These are phyloP conservation scores for Agrilus cyanescens DNA, from an alignment of 2,888 invertebrate species.

Conservation along the genomic window DNA sequence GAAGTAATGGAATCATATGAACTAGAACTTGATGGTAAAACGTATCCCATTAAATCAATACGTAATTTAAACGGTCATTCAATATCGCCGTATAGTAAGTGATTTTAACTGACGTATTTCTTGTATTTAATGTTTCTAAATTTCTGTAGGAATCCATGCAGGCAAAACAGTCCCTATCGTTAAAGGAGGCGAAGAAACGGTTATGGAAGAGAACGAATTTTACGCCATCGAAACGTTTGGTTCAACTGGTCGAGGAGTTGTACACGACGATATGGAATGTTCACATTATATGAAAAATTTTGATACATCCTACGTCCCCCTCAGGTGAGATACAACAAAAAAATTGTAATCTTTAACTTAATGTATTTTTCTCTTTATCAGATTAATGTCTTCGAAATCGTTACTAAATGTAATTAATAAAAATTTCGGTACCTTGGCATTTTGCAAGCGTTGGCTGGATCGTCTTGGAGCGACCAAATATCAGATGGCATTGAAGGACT, in stretches of 20 bases:
- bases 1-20: conserved; percentile 99
- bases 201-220: conserved; percentile 99
- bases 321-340: conserved; percentile 47
- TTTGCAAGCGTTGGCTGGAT: conserved; percentile 98
- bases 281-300: conserved; percentile 99
- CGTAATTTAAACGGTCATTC: conserved; percentile 98
- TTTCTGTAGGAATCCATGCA: conserved; percentile 64
- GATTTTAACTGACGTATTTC: conserved; percentile 6
- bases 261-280: conserved; percentile 98
- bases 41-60: conserved; percentile 93
- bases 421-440: conserved; percentile 94
- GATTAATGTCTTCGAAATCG: conserved; percentile 86
- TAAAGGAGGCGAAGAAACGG: conserved; percentile 92
- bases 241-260: conserved; percentile 86
- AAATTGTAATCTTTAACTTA: conserved; percentile 3
- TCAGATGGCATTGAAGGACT: conserved; percentile 95
- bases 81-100: conserved; percentile 94
- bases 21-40: conserved; percentile 92
- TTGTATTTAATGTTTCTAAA: not conserved
- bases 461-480: conserved; percentile 94
- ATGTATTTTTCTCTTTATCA: conserved; percentile 28
- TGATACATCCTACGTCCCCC: conserved; percentile 82
- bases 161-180: conserved; percentile 99
- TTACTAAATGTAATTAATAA: conserved; percentile 88
- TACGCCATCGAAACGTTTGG: conserved; percentile 99